Conservation (phyloP, 2,888 invertebrate genomes). For the Cephonodes hylas region DNA sequence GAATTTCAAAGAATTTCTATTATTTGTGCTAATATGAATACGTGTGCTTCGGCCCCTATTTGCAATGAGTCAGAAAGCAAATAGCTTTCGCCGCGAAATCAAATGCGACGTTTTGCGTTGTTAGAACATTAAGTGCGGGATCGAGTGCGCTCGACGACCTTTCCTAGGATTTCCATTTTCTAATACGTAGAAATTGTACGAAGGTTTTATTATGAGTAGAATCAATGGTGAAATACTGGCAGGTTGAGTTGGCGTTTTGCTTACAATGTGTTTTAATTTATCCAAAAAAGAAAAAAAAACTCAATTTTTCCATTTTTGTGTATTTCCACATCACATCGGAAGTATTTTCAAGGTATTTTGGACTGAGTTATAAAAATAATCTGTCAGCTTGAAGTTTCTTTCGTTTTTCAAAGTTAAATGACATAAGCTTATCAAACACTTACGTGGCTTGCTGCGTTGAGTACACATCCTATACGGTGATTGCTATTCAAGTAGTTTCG, state of each 20-base stretch:
- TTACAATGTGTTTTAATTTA: too few species aligned
- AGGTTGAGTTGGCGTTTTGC: background rate
- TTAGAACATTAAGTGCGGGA: conserved; percentile 6
- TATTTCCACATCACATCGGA: too few species aligned
- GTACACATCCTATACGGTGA: too few species aligned
- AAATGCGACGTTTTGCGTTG: conserved; percentile 8
- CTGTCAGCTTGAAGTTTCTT: too few species aligned
- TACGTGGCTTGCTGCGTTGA: too few species aligned
- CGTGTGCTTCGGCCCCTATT: background rate
- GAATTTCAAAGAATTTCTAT: background rate
- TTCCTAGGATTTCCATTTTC: conserved; percentile 3
- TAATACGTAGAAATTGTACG: background rate
- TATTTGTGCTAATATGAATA: conserved; percentile 2
- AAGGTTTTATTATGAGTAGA: background rate
- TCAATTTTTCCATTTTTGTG: too few species aligned
- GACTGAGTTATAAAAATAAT: too few species aligned
- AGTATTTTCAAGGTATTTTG: too few species aligned
- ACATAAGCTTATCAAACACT: too few species aligned
- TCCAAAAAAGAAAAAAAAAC: too few species aligned
- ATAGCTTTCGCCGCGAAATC: conserved; percentile 9
- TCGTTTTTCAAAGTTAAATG: too few species aligned
- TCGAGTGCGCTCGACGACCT: background rate
- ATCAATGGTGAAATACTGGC: background rate
- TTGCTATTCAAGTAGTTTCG: too few species aligned
- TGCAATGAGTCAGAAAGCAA: conserved; percentile 1